Base-by-base conservation (phyloP, 2,113 vertebrate genomes). In the Orcinus orca region DNA sequence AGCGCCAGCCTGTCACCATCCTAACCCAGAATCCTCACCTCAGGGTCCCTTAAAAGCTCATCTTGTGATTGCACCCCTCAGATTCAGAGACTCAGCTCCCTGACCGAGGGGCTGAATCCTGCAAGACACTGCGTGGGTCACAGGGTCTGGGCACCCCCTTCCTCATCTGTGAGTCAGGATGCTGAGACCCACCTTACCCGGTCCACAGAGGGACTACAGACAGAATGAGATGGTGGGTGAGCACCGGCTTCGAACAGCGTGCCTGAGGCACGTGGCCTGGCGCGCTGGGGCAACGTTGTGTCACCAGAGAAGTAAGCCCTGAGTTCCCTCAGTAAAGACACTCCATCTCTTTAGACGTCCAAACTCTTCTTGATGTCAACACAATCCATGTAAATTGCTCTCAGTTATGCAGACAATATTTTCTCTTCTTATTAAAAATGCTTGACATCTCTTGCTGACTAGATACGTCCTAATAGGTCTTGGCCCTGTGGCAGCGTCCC, bases 261-360 rank as follows among this genome's bases (percentile, higher is more conserved):
- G 67, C 36, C 38, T 17, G 6, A 41, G 58, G n/a, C 0, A 6
- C 0, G 0, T 0, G 4, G 3, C 20, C 41, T 38, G 70, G 38
- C 8, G 1, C n/a, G 33, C 63, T 15, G 2, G 20, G 33, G 33
- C 76, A 1, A 8, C 12, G 13, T 12, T 50, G n/a, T 11, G 31
- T 63, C 38, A 33, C 14, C 41, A 53, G 3, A 53, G 47, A 33
- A 55, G 50, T 5, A 74, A 25, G 41, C 77, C 76, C 10, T 23
- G 41, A 25, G 50, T 55, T 86, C 68, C 67, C 62, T 38, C 58
- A 20, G 29, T 26, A 55, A 38, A 41, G 53, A 82, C 68, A 20
- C 33, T 55, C 12, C 12, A 14, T 76, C 10, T n/a, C 9, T 76
- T 50, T 26, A 25, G 13, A 20, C 8, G 17, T 44, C 53, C 65